phyloP scores from a whole-genome alignment of 1,140 invertebrate species.

The Caerostris darwini region DNA sequence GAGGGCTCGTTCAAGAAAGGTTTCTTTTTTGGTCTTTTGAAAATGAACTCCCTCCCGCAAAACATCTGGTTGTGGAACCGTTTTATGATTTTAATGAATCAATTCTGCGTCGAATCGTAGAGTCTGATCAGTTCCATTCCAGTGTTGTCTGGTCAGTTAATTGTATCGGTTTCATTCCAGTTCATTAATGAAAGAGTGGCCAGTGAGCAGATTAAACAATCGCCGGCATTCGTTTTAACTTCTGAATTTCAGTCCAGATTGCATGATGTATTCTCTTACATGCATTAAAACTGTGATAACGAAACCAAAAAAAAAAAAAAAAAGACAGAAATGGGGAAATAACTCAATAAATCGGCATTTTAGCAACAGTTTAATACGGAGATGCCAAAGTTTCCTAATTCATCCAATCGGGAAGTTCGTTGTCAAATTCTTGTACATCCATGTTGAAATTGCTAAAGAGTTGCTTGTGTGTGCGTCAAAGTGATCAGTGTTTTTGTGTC shows the following conservation, averaged over 20 bases:
- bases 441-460: constrained; percentile 61
- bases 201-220: background rate
- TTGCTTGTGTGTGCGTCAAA: constrained; percentile 75
- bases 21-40: background rate
- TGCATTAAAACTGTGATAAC: constrained; percentile 77
- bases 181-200: constrained; percentile 2
- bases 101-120: background rate
- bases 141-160: background rate
- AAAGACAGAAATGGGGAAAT: background rate
- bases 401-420: constrained; percentile 50
- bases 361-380: constrained; percentile 64
- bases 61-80: background rate
- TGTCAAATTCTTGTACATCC: constrained; percentile 76
- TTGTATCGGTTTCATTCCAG: background rate
- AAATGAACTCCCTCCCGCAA: background rate
- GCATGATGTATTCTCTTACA: constrained; percentile 42
- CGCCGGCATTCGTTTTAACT: constrained; percentile 48
- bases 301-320: background rate
- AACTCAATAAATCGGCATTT: constrained; percentile 61
- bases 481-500: constrained; percentile 66
- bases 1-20: constrained; percentile 18
- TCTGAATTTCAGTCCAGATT: constrained; percentile 67
- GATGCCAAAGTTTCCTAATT: constrained; percentile 77
- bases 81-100: background rate
- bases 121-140: background rate